Evolutionary conservation across 2,888 invertebrate species (phyloP), one percentile per base, ranked within the genome.

Genomic region (Melanostoma mellinum): DNA sequence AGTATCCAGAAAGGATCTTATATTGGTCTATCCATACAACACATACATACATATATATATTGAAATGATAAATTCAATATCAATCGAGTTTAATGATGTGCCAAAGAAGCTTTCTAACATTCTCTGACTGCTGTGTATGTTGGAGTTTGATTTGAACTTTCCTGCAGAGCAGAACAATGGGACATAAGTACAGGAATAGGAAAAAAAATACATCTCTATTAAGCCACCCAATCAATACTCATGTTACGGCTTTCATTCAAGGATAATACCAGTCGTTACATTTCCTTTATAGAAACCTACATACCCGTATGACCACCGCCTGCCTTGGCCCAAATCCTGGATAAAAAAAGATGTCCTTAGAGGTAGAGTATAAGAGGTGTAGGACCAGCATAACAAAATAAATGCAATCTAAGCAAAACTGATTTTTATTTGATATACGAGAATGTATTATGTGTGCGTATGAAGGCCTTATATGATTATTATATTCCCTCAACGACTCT

Each of bases 321-420:
- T 38, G 10, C 3, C n/a, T 8, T 74, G 67, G 67, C 79, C 84
- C 74, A 67, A 79, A 75, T 84, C 74, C 69, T 48, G 42, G 55
- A 71, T 46, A 56, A 63, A 82, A 82, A 79, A 63, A 50, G 79
- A 75, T 75, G 67, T 79, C 79, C 48, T 73, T 9, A 55, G 72
- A 52, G 38, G 44, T 48, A 20, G 2, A 46, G 6, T 46, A 8
- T 2, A 48, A 8, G 50, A 56, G 35, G 20, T 46, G 53, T 40
- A 10, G 50, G 20, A 10, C 44, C 44, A 30, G 36, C 55, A 60
- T 52, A 71, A 63, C 71, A 71, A 79, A 84, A 79, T 84, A 69
- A 84, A 79, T 84, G 84, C 84, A 84, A 79, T 84, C 79, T 75
- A 74, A 84, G 84, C 79, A 79, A 84, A 84, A 84, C 74, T 79